Evolutionary conservation across 2,113 vertebrate genomes (phyloP), one percentile per base, ranked within the genome.

Genomic region (Microcebus griseorufus): DNA sequence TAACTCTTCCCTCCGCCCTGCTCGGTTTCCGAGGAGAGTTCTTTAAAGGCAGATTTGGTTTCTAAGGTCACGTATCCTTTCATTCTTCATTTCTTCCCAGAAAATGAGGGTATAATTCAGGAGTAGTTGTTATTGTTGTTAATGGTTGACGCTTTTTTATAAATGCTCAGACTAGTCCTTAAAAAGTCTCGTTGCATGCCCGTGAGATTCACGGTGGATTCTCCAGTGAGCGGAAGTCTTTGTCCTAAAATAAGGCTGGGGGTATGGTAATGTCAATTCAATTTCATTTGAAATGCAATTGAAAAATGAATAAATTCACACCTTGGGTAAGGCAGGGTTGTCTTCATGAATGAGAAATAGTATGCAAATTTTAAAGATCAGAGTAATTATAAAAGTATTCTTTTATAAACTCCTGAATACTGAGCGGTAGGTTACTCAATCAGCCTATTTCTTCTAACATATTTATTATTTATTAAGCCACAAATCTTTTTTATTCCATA

Each of bases 1-100:
- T 45, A 32, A 5, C 20, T 3, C 25, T 13, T 27, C 8, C 16
- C 72, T 51, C 11, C 32, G 62, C 22, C 34, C 55, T 20, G 29
- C 64, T 58, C 70, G n/a, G 39, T 42, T 80, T 78, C 73, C 55
- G 23, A 83, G 37, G 32, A 79, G 58, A 93, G 65, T 84, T 85
- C n/a, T 94, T 93, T 62, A 37, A 96, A 90, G 92, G 78, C 23
- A 70, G 51, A 37, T 93, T 84, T 92, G 37, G 67, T 64, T 93
- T 90, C 53, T 45, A 81, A 42, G 39, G 5, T 53, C 90, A 34
- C 2, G 2, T 65, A 25, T 58, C 42, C 75, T 69, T 96, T 80
- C 22, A 34, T 12, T 25, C n/a, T 81, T 48, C 34, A 73, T 91
- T 86, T 95, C 86, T 85, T 45, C 75, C 70, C 45, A 93, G 94